Evolutionary conservation across 2,113 vertebrate species (phyloP).

Genomic region (Cryptoleucopteryx plumbea): DNA sequence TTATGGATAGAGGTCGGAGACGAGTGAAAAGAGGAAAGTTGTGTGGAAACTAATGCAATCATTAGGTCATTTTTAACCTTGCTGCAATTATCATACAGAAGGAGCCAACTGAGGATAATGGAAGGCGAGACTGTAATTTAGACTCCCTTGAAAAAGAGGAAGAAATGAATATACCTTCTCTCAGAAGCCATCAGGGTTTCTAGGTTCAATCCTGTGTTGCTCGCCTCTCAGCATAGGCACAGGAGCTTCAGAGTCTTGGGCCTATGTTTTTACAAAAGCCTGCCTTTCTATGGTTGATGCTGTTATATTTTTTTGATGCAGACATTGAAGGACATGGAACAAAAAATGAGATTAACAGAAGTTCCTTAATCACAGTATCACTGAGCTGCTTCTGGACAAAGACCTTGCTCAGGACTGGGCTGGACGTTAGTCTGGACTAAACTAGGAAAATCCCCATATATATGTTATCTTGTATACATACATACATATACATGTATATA

Average conservation of each 20-base stretch:
- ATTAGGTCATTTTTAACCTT: slow-evolving; percentile 51
- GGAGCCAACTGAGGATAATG: slow-evolving; percentile 13
- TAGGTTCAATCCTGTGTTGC: not conserved
- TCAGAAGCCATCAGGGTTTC: not conserved
- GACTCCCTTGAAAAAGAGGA: slow-evolving; percentile 2
- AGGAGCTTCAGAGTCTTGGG: not conserved
- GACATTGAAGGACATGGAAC: not conserved
- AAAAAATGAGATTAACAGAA: not conserved
- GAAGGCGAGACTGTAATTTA: slow-evolving; percentile 8
- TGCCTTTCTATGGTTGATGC: not conserved
- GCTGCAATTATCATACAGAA: slow-evolving; percentile 31
- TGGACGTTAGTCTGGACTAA: not conserved
- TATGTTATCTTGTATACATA: not conserved
- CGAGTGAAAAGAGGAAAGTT: slow-evolving; percentile 33
- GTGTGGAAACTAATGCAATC: slow-evolving; percentile 37
- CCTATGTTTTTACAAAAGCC: not conserved
- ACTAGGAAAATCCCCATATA: not conserved
- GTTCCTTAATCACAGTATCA: not conserved
- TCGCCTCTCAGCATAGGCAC: not conserved
- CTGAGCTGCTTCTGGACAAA: not conserved
- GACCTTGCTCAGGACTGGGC: not conserved
- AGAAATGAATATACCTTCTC: not conserved
- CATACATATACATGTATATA: not conserved
- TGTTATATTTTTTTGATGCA: not conserved
- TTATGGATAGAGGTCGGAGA: slow-evolving; percentile 16